Conservation (phyloP, 2,113 vertebrate species). For the Cyanoderma ruficeps region DNA sequence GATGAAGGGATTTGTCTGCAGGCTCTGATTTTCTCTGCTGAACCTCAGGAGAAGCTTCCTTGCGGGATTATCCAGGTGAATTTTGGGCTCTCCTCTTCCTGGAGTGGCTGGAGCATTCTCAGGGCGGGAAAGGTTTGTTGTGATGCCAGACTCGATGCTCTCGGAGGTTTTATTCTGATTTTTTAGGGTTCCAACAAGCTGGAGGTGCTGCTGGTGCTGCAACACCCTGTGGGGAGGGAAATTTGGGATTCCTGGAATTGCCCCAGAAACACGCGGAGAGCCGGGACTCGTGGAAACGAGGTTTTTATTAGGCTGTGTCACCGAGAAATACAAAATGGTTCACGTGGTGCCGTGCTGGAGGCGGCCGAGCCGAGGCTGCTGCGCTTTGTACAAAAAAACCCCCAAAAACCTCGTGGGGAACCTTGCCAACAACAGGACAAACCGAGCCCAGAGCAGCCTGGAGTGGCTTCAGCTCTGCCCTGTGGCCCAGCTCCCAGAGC, state of each 20-base stretch:
- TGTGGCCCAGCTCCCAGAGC: background rate
- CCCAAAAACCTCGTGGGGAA: background rate
- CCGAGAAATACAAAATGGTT: slow-evolving; percentile 39
- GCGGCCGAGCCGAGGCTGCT: background rate
- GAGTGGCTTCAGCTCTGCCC: background rate
- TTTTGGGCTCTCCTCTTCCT: background rate
- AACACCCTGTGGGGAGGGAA: rapidly evolving
- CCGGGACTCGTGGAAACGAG: background rate
- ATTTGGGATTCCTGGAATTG: background rate
- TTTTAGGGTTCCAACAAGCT: background rate
- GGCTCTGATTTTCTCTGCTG: background rate
- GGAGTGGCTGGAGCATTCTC: background rate
- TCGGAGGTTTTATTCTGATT: background rate
- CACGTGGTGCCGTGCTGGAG: background rate
- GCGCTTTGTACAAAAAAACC: background rate
- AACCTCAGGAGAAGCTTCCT: background rate
- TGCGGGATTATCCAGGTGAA: background rate
- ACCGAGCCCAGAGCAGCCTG: background rate
- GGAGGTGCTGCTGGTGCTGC: rapidly evolving
- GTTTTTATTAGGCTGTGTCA: slow-evolving; percentile 72
- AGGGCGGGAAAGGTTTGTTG: background rate
- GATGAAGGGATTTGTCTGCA: rapidly evolving
- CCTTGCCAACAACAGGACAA: background rate
- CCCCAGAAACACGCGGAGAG: background rate
- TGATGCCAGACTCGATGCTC: rapidly evolving